Evolutionary conservation across 2,113 vertebrate species (phyloP).

Genomic region (Panurus biarmicus): DNA sequence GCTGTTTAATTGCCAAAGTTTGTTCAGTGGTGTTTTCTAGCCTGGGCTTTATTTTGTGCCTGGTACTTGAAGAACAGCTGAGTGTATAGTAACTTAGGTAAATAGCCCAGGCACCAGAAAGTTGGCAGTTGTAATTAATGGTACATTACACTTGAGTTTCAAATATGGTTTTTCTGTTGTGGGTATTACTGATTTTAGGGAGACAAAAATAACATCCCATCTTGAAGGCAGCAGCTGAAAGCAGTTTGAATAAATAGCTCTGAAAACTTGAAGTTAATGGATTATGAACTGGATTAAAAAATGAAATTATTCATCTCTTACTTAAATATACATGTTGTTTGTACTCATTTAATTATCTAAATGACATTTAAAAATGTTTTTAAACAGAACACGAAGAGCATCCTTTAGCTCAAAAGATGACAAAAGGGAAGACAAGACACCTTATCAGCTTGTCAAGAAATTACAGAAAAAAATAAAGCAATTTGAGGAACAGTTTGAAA

Average conservation of each 20-base stretch:
- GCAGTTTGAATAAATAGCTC: background rate
- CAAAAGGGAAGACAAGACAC: slow-evolving; percentile 84
- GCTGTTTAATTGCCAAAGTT: background rate
- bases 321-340: background rate
- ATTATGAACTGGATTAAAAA: background rate
- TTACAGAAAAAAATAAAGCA: slow-evolving; percentile 97
- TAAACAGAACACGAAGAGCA: slow-evolving; percentile 85
- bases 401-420: slow-evolving; percentile 91
- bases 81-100: background rate
- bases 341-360: background rate
- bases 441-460: slow-evolving; percentile 93
- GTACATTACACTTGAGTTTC: background rate
- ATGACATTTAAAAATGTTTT: background rate
- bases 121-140: background rate
- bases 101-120: background rate
- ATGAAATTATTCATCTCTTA: background rate
- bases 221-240: background rate
- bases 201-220: background rate
- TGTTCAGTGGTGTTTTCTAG: background rate
- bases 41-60: background rate
- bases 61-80: background rate
- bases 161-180: background rate
- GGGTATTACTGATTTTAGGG: background rate
- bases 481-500: slow-evolving; percentile 97
- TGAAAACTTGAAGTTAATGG: background rate